phyloP scores from a whole-genome alignment of 64 coral and sea anemone genomes.

The Catalaphyllia jardinei region DNA sequence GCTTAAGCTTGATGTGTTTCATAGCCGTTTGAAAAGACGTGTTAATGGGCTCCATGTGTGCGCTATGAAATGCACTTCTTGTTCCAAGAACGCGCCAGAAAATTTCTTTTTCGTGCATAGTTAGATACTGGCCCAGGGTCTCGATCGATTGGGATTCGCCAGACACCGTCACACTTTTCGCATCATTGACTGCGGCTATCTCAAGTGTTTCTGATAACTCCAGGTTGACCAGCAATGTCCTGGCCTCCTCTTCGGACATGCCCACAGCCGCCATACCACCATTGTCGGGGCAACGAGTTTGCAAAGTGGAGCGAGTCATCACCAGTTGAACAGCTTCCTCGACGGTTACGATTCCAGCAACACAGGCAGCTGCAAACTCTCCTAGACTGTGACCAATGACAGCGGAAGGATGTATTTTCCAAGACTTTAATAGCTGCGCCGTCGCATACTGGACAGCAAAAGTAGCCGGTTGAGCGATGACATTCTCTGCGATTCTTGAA shows the following conservation, averaged over 20 bases:
- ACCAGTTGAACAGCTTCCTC: conserved; percentile 66
- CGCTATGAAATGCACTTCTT: conserved; percentile 78
- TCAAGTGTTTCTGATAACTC: conserved; percentile 8
- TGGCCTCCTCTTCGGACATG: conserved; percentile 38
- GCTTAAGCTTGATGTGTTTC: conserved; percentile 14
- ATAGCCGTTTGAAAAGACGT: conserved; percentile 14
- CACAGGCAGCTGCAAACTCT: conserved; percentile 76
- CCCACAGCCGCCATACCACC: conserved; percentile 83
- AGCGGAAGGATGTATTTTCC: conserved; percentile 70
- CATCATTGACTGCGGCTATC: conserved; percentile 66
- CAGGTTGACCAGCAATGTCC: conserved; percentile 23
- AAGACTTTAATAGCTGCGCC: conserved; percentile 66
- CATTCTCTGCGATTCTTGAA: conserved; percentile 39
- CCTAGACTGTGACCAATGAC: conserved; percentile 88
- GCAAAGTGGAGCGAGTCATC: conserved; percentile 68
- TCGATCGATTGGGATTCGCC: conserved; percentile 63
- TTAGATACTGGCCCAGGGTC: conserved; percentile 45
- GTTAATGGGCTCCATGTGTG: conserved; percentile 62
- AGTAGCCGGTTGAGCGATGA: conserved; percentile 60
- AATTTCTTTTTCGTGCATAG: conserved; percentile 1
- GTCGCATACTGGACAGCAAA: conserved; percentile 84
- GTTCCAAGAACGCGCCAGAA: conserved; percentile 74
- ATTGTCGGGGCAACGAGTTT: conserved; percentile 39
- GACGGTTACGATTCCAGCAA: conserved; percentile 47
- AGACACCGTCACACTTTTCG: conserved; percentile 61